phyloP scores from a whole-genome alignment of 2,113 vertebrate species.

The Atractosteus spatula region DNA sequence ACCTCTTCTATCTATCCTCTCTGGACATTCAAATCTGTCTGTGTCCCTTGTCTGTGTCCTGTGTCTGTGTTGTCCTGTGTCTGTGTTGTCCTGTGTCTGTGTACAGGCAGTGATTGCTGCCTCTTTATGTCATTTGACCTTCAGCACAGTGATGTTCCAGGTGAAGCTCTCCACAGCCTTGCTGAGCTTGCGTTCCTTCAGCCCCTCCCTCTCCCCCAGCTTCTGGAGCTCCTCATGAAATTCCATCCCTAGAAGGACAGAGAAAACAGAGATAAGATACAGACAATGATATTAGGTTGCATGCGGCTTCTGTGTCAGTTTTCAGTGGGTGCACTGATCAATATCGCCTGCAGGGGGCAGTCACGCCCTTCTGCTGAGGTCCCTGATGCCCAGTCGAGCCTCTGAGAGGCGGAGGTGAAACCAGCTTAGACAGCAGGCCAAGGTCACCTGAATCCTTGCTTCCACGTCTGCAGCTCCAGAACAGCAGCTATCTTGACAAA shows the following conservation, averaged over 20 bases:
- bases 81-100: background rate
- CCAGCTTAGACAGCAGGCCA: too few relatives aligned
- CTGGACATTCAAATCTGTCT: background rate
- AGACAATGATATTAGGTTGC: background rate
- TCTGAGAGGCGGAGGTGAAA: too few relatives aligned
- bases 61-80: background rate
- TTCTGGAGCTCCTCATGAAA: conserved; percentile 83
- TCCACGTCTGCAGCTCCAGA: too few relatives aligned
- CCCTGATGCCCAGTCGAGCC: too few relatives aligned
- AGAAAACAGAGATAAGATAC: conserved; percentile 4
- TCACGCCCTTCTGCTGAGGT: too few relatives aligned
- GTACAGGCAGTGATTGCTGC: background rate
- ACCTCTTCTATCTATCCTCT: too few relatives aligned
- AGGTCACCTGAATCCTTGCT: too few relatives aligned
- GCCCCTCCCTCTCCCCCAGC: conserved; percentile 78
- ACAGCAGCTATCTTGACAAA: too few relatives aligned
- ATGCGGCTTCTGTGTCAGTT: too few relatives aligned
- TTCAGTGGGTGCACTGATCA: too few relatives aligned
- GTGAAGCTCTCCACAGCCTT: conserved; percentile 87
- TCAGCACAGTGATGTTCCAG: conserved; percentile 83
- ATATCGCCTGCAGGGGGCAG: too few relatives aligned
- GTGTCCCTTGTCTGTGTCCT: background rate
- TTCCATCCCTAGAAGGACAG: conserved; percentile 69
- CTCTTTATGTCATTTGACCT: conserved; percentile 43
- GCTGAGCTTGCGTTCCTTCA: conserved; percentile 79